Conservation (phyloP, 2,113 vertebrate genomes). For the Colius striatus region DNA sequence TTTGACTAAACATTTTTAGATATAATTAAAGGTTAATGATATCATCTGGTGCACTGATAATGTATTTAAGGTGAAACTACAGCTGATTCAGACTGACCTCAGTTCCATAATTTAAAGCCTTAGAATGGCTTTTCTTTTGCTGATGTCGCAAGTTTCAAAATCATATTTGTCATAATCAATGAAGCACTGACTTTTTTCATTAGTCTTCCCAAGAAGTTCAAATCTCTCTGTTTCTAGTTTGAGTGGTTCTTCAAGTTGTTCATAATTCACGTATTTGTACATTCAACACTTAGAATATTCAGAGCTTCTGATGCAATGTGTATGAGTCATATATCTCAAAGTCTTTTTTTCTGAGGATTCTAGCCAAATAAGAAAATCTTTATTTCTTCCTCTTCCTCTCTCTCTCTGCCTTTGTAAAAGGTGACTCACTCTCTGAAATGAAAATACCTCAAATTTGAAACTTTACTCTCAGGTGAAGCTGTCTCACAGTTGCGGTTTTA, state of each 20-base stretch:
- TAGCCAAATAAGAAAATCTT: neutral
- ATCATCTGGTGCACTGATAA: neutral
- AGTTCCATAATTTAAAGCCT: neutral
- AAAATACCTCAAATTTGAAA: neutral
- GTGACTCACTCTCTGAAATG: neutral
- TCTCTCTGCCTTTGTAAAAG: neutral
- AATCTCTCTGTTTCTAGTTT: neutral
- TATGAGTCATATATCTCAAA: neutral
- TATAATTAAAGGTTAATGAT: neutral
- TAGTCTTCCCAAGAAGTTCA: neutral
- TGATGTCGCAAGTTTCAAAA: neutral
- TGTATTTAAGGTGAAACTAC: neutral
- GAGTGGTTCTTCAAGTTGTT: neutral
- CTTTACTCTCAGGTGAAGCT: neutral
- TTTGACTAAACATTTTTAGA: neutral
- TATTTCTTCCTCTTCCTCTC: neutral
- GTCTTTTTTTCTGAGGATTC: neutral
- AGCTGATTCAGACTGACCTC: neutral
- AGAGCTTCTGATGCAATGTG: neutral
- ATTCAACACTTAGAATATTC: neutral
- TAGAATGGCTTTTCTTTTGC: neutral
- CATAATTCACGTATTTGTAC: neutral
- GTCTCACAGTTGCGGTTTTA: neutral
- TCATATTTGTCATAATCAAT: neutral
- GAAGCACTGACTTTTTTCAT: neutral